Evolutionary conservation across 2,797 vertebrate species (phyloP).

Genomic region (Falco cherrug): DNA sequence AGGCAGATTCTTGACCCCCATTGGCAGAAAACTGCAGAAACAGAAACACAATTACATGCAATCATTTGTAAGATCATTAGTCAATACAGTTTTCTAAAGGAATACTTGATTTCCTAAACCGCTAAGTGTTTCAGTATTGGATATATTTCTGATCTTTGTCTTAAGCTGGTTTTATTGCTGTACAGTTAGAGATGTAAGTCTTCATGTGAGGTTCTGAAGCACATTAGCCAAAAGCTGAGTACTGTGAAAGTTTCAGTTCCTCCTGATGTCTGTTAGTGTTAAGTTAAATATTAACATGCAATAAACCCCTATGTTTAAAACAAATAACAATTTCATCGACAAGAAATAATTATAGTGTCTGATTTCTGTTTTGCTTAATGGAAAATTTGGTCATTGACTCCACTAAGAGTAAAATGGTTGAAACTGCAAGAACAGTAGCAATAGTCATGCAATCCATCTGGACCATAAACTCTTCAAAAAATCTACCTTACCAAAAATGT

Average conservation of each 20-base stretch:
- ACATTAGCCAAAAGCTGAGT: not conserved
- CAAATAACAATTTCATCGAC: not conserved
- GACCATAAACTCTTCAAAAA: not conserved
- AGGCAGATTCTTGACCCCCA: not conserved
- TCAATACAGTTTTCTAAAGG: not conserved
- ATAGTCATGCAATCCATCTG: not conserved
- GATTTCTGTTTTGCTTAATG: not conserved
- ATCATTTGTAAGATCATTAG: not conserved
- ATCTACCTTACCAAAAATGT: not conserved
- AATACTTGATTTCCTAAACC: not conserved
- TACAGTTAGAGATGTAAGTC: not conserved
- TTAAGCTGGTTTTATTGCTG: not conserved
- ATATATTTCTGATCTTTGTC: not conserved
- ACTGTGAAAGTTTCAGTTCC: not conserved
- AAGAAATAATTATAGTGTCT: not conserved
- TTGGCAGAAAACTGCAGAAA: not conserved
- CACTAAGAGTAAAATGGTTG: not conserved
- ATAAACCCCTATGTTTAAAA: not conserved
- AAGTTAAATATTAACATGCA: not conserved
- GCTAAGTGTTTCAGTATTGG: not conserved
- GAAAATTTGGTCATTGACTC: not conserved
- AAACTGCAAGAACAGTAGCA: not conserved
- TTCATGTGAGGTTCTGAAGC: not conserved
- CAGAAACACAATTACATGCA: not conserved
- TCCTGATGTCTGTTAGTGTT: not conserved